Evolutionary conservation across 1,140 invertebrate genomes (phyloP).

Genomic region (Conus betulinus): DNA sequence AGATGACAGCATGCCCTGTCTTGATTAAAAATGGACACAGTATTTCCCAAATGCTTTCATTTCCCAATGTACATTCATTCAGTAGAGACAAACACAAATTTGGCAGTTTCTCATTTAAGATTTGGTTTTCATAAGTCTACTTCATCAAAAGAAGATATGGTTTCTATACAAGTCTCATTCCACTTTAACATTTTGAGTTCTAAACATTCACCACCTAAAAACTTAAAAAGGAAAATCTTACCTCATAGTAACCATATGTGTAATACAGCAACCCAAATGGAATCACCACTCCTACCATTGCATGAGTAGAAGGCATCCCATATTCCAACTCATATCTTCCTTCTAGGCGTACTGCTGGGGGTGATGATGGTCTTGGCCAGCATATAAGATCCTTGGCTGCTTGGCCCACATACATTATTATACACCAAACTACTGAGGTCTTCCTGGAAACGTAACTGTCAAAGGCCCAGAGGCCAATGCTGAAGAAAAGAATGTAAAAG

Average conservation of each 20-base stretch:
- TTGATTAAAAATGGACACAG: no score
- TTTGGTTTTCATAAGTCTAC: background rate
- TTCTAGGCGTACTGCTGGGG: slow-evolving; percentile 88
- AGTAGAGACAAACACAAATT: no score
- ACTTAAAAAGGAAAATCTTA: slow-evolving; percentile 73
- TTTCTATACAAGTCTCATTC: background rate
- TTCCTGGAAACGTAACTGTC: slow-evolving; percentile 72
- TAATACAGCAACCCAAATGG: slow-evolving; percentile 89
- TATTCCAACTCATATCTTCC: slow-evolving; percentile 90
- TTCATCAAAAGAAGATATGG: background rate
- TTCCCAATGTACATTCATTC: no score
- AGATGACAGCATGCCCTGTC: no score
- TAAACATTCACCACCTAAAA: background rate
- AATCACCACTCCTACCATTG: slow-evolving; percentile 91
- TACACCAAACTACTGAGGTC: slow-evolving; percentile 89
- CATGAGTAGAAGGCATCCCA: slow-evolving; percentile 96
- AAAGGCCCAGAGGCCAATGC: slow-evolving; percentile 95
- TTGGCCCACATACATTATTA: slow-evolving; percentile 85
- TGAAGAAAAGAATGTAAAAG: slow-evolving; percentile 91
- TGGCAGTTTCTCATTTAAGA: no score
- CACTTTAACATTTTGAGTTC: background rate
- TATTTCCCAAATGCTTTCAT: no score
- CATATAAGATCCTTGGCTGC: slow-evolving; percentile 89
- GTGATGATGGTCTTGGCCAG: slow-evolving; percentile 85
- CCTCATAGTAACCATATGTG: slow-evolving; percentile 88